These are phyloP conservation scores for Coelopa pilipes DNA, from an alignment of 2,888 invertebrate genomes.

Conservation along the genomic window DNA sequence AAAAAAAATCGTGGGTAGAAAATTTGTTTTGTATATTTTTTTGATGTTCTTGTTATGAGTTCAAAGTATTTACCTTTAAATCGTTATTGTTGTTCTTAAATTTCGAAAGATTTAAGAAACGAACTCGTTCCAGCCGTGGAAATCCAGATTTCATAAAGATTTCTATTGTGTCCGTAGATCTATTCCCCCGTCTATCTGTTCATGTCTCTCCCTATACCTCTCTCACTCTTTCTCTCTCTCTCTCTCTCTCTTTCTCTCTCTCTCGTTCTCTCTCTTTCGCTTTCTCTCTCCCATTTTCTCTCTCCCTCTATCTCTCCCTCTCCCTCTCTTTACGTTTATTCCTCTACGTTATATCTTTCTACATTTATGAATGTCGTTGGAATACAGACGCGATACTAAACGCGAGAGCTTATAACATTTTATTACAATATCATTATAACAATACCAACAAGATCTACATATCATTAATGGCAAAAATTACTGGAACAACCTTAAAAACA, in stretches of 20 bases:
- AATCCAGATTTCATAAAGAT: background rate
- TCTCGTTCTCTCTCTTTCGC: background rate
- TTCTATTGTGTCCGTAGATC: background rate
- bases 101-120: constrained; percentile 12
- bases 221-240: background rate
- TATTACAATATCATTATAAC: too few species aligned
- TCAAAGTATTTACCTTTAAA: background rate
- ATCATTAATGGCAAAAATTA: too few species aligned
- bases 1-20: constrained; percentile 30
- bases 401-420: too few species aligned
- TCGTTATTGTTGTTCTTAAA: constrained; percentile 8
- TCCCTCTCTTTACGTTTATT: background rate
- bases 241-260: background rate
- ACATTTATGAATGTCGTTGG: background rate
- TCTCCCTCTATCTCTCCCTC: background rate
- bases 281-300: background rate
- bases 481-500: too few species aligned
- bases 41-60: constrained; percentile 12
- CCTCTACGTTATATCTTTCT: background rate
- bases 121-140: background rate
- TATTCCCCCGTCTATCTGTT: background rate
- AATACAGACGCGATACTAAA: too few species aligned
- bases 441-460: background rate
- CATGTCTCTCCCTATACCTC: too few species aligned
- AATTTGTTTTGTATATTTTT: constrained; percentile 29